Evolutionary conservation across 2,113 vertebrate species (phyloP), one percentile per base, ranked within the genome.

Genomic region (Opisthocomus hoazin): DNA sequence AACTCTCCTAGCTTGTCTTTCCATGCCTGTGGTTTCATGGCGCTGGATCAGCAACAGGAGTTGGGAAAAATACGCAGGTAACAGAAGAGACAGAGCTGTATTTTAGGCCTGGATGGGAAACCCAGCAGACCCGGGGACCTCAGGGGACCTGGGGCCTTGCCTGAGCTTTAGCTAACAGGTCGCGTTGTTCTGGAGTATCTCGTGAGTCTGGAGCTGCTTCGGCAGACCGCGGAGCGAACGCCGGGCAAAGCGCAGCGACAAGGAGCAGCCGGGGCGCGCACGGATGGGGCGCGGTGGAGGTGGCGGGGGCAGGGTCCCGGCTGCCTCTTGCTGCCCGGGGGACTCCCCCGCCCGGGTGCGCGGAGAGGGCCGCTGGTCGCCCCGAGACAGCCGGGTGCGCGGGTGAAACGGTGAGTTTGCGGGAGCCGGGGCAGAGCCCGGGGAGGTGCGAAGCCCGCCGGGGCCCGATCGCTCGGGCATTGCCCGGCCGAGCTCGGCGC

Each of bases 271-370:
- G 6, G 8, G 19, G 11, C 34, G 9, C 12, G 3, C 21, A 26
- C 4, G 4, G 36, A 21, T 6, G 20, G 43, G 12, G 46, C 23
- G 16, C 2, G 4, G 3, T 21, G 32, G 22, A 20, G 32, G 16
- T 2, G 2, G 48, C 7, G 4, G 46, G 8, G 1, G 53, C 32
- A 56, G 6, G 13, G 5, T 24, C 64, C 6, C 7, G 10, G 26
- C 58, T 12, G 39, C 51, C 53, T n/a, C 53, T n/a, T 12, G n/a
- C n/a, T n/a, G n/a, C n/a, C n/a, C n/a, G n/a, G n/a, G n/a, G n/a
- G n/a, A n/a, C n/a, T n/a, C n/a, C n/a, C n/a, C n/a, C n/a, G n/a
- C n/a, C n/a, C 2, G 32, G 12, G 3, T 26, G 26, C 11, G n/a
- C 3, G 3, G 29, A 4, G 21, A 13, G 37, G 58, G 11, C 32